Evolutionary conservation across 2,888 invertebrate species (phyloP), one percentile per base, ranked within the genome.

Genomic region (Cantharis flavilabris): DNA sequence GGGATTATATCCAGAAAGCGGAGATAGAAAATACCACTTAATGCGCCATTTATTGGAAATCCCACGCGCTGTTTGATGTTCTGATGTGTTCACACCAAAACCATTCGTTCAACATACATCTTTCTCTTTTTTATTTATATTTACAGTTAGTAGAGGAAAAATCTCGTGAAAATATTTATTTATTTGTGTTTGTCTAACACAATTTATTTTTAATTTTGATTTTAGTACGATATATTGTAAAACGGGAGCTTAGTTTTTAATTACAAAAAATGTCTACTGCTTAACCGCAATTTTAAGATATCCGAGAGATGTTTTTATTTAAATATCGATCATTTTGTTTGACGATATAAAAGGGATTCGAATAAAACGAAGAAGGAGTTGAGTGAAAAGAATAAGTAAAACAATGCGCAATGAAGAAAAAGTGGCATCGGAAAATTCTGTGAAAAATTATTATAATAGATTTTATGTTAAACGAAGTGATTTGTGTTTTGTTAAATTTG

Each of bases 1-100:
- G 71, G 76, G 78, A 78, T 78, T 78, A 78, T 78, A 75, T 70
- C 70, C 63, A 73, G 75, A 75, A 78, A 70, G 78, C 72, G 72
- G 75, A 78, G 78, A 78, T 78, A 78, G 78, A 76, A 78, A 78
- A 78, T 78, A 78, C 75, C 75, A 75, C 78, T 78, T 78, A 78
- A 78, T 78, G 78, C 78, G 72, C 75, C 76, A 78, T 78, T 78
- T 78, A 78, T 78, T 78, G 78, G 78, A 75, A 78, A 78, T 78
- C 78, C 78, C 75, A 75, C 75, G 76, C 75, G 75, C 75, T 78
- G 78, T 78, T 78, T 78, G 78, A 78, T 78, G 78, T 78, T 77
- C 75, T 78, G 78, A 76, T 76, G 78, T 76, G 78, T 78, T 78
- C 75, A 76, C 76, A 78, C 78, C 70, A 72, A 75, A 78, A 77